These are phyloP conservation scores for Lasioglossum calceatum DNA, from an alignment of 2,888 invertebrate genomes.

Conservation along the genomic window DNA sequence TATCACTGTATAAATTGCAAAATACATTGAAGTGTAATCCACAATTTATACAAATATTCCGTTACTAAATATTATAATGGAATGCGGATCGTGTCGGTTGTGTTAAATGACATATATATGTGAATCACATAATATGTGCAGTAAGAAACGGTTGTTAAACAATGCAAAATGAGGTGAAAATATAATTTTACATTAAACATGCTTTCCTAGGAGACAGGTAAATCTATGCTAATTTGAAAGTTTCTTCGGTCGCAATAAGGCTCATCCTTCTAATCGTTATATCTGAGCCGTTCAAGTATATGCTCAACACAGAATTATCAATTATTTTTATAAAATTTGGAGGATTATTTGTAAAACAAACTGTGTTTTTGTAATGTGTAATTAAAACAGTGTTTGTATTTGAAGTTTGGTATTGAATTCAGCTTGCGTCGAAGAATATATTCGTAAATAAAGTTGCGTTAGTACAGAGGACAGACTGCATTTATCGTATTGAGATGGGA, in stretches of 20 bases:
- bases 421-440: neutral
- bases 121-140: slow-evolving; percentile 33
- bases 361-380: neutral
- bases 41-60: neutral
- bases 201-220: slow-evolving; percentile 51
- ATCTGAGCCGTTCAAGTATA: neutral
- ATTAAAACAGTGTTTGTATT: neutral
- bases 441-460: slow-evolving; percentile 10
- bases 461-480: slow-evolving; percentile 40
- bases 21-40: neutral
- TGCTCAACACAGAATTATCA: slow-evolving; percentile 2
- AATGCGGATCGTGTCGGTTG: slow-evolving; percentile 23
- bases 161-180: slow-evolving; percentile 49
- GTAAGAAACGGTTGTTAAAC: slow-evolving; percentile 47
- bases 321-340: neutral
- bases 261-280: slow-evolving; percentile 9
- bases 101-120: slow-evolving; percentile 44
- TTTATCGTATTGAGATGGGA: slow-evolving; percentile 11
- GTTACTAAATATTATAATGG: neutral
- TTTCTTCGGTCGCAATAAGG: neutral
- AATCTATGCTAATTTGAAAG: slow-evolving; percentile 21
- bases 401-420: neutral
- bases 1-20: neutral
- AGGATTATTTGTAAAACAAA: neutral
- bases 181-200: slow-evolving; percentile 61